These are phyloP conservation scores for Bhutanitis thaidina DNA, from an alignment of 2,888 invertebrate species.

Conservation along the genomic window DNA sequence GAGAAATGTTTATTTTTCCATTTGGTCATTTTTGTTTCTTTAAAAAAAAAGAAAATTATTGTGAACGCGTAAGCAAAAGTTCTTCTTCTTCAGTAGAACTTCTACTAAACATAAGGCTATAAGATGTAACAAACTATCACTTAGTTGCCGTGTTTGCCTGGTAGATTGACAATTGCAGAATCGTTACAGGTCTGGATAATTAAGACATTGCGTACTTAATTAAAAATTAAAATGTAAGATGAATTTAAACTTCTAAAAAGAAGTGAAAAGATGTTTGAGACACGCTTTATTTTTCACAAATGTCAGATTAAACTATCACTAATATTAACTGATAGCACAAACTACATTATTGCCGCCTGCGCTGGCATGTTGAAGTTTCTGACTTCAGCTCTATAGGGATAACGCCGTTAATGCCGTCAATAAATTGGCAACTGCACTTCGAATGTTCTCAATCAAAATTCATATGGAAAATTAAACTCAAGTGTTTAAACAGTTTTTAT, in stretches of 20 bases:
- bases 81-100: no score
- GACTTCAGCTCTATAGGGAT: conserved; percentile 48
- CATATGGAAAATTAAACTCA: conserved; percentile 32
- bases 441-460: conserved; percentile 47
- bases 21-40: neutral
- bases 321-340: conserved; percentile 26
- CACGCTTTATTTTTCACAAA: neutral
- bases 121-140: no score
- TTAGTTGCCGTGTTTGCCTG: no score
- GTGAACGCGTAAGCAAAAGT: no score
- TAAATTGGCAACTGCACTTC: conserved; percentile 62
- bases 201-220: no score
- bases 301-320: conserved; percentile 23
- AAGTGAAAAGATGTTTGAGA: no score
- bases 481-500: neutral
- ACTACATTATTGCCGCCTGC: conserved; percentile 43
- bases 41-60: no score
- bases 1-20: neutral
- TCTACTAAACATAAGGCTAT: no score
- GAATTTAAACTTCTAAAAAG: no score
- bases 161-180: no score
- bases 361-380: conserved; percentile 45
- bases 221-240: no score
- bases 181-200: no score
- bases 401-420: conserved; percentile 53